Conservation (phyloP, 2,113 vertebrate genomes). For the Lepus europaeus region DNA sequence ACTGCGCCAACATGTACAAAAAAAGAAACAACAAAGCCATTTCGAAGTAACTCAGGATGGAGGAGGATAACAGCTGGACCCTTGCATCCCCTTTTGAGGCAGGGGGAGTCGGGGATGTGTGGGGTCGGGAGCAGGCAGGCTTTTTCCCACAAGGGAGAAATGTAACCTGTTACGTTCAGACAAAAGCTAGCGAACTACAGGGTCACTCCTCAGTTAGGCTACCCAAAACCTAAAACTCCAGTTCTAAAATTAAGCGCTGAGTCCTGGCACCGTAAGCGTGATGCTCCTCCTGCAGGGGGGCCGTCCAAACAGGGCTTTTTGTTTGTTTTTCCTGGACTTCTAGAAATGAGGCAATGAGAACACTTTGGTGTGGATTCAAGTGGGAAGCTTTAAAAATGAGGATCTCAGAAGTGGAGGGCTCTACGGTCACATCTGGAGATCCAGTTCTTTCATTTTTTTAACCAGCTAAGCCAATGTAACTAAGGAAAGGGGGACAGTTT, state of each 20-base stretch:
- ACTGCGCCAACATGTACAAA: constrained; percentile 86
- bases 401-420: neutral
- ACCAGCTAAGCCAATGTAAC: no score
- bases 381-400: constrained; percentile 21
- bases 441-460: neutral
- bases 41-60: constrained; percentile 73
- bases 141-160: constrained; percentile 46
- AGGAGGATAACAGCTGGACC: constrained; percentile 67
- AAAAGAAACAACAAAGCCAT: constrained; percentile 75
- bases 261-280: neutral
- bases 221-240: constrained; percentile 64
- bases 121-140: neutral
- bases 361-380: constrained; percentile 67
- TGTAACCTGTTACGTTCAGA: constrained; percentile 47
- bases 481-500: no score
- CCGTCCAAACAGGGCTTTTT: neutral
- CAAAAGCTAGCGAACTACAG: constrained; percentile 61
- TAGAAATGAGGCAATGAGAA: constrained; percentile 60
- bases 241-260: constrained; percentile 75
- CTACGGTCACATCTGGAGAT: neutral
- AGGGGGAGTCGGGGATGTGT: no score
- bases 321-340: constrained; percentile 56
- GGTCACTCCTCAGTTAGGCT: constrained; percentile 64
- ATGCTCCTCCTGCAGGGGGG: neutral
- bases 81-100: neutral